phyloP scores from a whole-genome alignment of 92 coral and sea anemone genomes.

The Parazoanthus swiftii region DNA sequence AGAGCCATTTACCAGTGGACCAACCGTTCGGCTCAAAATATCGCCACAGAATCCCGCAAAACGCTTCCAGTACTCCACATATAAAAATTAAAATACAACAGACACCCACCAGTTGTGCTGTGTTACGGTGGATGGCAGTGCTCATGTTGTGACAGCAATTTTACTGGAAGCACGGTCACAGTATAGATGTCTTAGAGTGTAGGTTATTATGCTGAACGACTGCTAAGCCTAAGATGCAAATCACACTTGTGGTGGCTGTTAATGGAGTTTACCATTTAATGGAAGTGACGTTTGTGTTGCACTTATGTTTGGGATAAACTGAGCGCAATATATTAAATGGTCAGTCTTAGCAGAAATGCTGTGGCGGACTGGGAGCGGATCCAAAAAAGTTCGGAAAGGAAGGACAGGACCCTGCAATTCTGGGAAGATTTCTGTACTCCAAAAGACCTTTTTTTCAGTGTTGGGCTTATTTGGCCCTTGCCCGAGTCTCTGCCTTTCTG shows the following conservation, averaged over 20 bases:
- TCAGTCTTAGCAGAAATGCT: too few species aligned
- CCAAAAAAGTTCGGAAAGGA: too few species aligned
- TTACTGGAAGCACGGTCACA: not conserved
- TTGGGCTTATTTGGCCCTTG: too few species aligned
- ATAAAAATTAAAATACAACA: not conserved
- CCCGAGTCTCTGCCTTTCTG: too few species aligned
- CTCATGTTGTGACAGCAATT: not conserved
- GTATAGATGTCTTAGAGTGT: not conserved
- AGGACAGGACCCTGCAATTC: too few species aligned
- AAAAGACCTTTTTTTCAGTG: too few species aligned
- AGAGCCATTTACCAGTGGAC: slow-evolving; percentile 24
- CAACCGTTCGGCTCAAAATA: not conserved
- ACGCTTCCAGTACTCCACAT: slow-evolving; percentile 20
- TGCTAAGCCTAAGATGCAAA: not conserved
- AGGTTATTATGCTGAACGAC: not conserved
- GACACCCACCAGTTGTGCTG: slow-evolving; percentile 1
- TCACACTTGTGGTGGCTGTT: not conserved
- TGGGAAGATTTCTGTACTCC: too few species aligned
- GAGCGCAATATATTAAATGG: too few species aligned
- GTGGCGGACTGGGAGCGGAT: too few species aligned
- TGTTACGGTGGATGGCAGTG: not conserved
- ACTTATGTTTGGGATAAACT: too few species aligned
- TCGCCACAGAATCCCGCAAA: slow-evolving; percentile 24
- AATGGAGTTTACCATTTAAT: too few species aligned
- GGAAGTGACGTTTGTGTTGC: not conserved